Evolutionary conservation across 2,797 vertebrate genomes (phyloP).

Genomic region (Ctenosaura bakeri): DNA sequence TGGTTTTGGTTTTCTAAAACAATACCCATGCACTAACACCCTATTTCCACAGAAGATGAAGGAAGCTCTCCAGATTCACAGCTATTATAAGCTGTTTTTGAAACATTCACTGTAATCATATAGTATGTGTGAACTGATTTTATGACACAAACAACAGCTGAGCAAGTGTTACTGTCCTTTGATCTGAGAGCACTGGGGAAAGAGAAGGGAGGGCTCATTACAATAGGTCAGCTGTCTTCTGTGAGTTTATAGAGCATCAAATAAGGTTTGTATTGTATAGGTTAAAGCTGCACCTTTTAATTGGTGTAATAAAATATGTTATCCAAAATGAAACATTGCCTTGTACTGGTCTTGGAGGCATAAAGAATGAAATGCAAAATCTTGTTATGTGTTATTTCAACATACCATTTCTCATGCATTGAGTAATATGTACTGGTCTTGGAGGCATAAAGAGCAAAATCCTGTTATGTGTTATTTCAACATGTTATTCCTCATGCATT

Average conservation of each 20-base stretch:
- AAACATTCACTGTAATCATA: slow-evolving; percentile 59
- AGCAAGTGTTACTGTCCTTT: slow-evolving; percentile 54
- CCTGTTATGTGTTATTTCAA: too few species aligned
- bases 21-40: slow-evolving; percentile 34
- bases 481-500: not conserved
- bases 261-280: slow-evolving; percentile 48
- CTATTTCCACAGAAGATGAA: slow-evolving; percentile 39
- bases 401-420: not conserved
- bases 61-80: slow-evolving; percentile 34
- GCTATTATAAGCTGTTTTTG: slow-evolving; percentile 50
- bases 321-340: slow-evolving; percentile 41
- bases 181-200: slow-evolving; percentile 58
- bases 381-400: too few species aligned
- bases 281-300: slow-evolving; percentile 44
- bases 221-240: slow-evolving; percentile 54
- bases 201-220: slow-evolving; percentile 39
- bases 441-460: not conserved
- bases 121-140: slow-evolving; percentile 52
- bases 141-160: slow-evolving; percentile 49
- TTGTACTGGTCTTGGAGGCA: not conserved
- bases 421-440: not conserved
- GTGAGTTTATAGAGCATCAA: slow-evolving; percentile 24
- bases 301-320: slow-evolving; percentile 44
- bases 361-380: not conserved
- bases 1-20: slow-evolving; percentile 1